phyloP scores from a whole-genome alignment of 1,140 invertebrate species.

The Helicoverpa zea region DNA sequence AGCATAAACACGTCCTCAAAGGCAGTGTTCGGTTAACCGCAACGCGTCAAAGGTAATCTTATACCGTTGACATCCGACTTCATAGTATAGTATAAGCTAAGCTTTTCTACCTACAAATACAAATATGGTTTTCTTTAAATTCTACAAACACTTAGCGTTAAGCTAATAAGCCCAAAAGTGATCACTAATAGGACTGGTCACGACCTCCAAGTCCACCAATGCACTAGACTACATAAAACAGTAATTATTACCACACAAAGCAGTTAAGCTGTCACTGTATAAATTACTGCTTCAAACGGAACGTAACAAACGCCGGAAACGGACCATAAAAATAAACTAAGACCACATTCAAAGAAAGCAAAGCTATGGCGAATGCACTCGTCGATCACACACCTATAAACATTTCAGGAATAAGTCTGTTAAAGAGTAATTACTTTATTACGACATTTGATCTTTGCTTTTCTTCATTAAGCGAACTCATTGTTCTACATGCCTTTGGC shows the following conservation, averaged over 20 bases:
- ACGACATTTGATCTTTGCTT: neutral
- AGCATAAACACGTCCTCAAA: conserved; percentile 4
- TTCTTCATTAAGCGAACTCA: no score
- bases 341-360: conserved; percentile 48
- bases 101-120: neutral
- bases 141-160: neutral
- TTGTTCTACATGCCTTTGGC: no score
- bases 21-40: conserved; percentile 40
- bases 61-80: conserved; percentile 3
- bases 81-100: neutral
- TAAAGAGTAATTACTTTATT: neutral
- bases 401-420: conserved; percentile 4
- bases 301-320: conserved; percentile 61
- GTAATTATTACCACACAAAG: conserved; percentile 13
- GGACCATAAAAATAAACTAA: conserved; percentile 58
- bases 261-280: conserved; percentile 34
- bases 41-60: conserved; percentile 25
- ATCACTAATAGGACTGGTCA: neutral
- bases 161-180: neutral
- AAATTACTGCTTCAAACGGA: conserved; percentile 41
- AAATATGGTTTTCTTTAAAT: neutral
- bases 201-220: neutral
- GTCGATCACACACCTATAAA: conserved; percentile 23
- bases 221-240: conserved; percentile 8
- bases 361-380: conserved; percentile 27